These are phyloP conservation scores for Conger conger DNA, from an alignment of 2,113 vertebrate genomes.

Conservation along the genomic window DNA sequence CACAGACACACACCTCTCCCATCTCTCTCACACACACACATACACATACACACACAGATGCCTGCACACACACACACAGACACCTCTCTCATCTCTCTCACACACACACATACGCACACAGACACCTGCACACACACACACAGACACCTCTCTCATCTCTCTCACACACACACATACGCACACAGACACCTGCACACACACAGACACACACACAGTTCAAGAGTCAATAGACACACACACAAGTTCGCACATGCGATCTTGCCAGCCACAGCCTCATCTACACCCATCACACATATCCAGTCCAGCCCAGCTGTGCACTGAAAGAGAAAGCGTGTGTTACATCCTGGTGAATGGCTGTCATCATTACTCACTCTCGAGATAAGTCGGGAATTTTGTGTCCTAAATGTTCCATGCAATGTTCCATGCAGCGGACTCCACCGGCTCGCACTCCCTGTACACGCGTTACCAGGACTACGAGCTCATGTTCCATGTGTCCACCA, in stretches of 20 bases:
- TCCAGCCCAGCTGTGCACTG: neutral
- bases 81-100: neutral
- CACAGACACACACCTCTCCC: neutral
- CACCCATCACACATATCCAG: neutral
- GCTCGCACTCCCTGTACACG: constrained; percentile 86
- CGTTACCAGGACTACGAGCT: constrained; percentile 91
- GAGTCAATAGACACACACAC: neutral
- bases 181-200: constrained; percentile 9
- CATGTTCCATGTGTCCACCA: constrained; percentile 92
- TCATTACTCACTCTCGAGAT: neutral
- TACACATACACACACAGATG: constrained; percentile 26
- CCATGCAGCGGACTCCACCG: constrained; percentile 73
- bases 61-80: neutral
- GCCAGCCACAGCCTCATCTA: neutral
- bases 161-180: neutral
- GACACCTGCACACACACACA: neutral
- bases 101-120: neutral
- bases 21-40: neutral
- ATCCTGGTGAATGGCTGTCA: neutral
- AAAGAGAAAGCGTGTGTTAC: neutral
- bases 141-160: too few species aligned
- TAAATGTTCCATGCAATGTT: constrained; percentile 24
- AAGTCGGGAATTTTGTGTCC: neutral
- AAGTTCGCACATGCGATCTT: neutral
- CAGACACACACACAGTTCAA: neutral